Evolutionary conservation across 2,888 invertebrate species (phyloP), one percentile per base, ranked within the genome.

Genomic region (Phyllotreta striolata): DNA sequence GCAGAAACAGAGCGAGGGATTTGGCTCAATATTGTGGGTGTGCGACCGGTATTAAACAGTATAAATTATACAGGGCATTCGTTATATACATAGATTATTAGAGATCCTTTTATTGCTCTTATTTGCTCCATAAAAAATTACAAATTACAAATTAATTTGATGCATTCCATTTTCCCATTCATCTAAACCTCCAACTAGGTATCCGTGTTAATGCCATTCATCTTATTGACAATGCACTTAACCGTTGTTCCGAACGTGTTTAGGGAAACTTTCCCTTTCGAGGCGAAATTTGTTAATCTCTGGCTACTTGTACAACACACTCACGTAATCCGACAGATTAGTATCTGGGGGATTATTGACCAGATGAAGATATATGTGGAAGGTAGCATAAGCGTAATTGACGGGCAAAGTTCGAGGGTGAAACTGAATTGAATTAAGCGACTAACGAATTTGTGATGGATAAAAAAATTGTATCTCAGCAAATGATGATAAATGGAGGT

Each of bases 1-100:
- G 60, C 54, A 49, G 14, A 39, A 43, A 56, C 54, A 61, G 24
- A 24, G 51, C 66, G 55, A 55, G 63, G 66, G 66, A 63, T 44
- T 62, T 54, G 41, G 49, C 51, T 35, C 55, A 58, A 62, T 63
- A 49, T 62, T 60, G 54, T 43, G 41, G 56, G 52, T 57, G 43
- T 54, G 41, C 46, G 12, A 24, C 13, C 14, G 52, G 60, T 14
- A 56, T 60, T 60, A 58, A 63, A 63, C 43, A 43, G 47, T 54
- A 43, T 57, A 60, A 63, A 57, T 66, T 51, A 63, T 62, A 24
- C 41, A 59, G 51, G 47, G 46, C 34, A 34, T 39, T 49, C 49
- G 38, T n/a, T n/a, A n/a, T n/a, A n/a, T n/a, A n/a, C n/a, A n/a
- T n/a, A n/a, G n/a, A n/a, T n/a, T n/a, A n/a, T n/a, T n/a, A n/a